These are phyloP conservation scores for Ophion obscuratus DNA, from an alignment of 2,888 invertebrate species.

Conservation along the genomic window DNA sequence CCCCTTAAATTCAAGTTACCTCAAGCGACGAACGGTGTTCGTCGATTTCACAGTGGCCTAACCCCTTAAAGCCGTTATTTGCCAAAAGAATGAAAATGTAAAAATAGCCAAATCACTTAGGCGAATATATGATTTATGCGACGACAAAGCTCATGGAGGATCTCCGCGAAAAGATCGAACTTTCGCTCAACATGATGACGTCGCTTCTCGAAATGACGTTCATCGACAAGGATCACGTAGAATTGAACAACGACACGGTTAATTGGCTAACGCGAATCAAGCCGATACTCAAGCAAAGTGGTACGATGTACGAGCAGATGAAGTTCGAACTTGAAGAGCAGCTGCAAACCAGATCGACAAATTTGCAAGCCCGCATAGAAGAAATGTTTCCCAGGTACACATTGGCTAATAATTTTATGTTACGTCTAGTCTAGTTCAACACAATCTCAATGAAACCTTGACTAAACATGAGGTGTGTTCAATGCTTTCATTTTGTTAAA, in stretches of 20 bases:
- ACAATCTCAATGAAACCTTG: too few relatives aligned
- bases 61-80: not conserved
- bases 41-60: too few relatives aligned
- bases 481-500: too few relatives aligned
- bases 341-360: slow-evolving; percentile 88
- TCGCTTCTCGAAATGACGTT: slow-evolving; percentile 91
- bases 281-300: slow-evolving; percentile 92
- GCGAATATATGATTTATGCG: slow-evolving; percentile 92
- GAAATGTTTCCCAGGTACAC: slow-evolving; percentile 88
- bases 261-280: slow-evolving; percentile 93
- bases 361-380: slow-evolving; percentile 89
- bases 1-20: too few relatives aligned
- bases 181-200: slow-evolving; percentile 88
- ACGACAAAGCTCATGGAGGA: slow-evolving; percentile 89
- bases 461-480: too few relatives aligned
- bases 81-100: not conserved
- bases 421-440: too few relatives aligned
- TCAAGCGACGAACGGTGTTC: too few relatives aligned
- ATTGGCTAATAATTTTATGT: not conserved
- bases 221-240: slow-evolving; percentile 90
- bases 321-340: slow-evolving; percentile 94
- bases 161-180: slow-evolving; percentile 89
- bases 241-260: slow-evolving; percentile 92
- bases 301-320: slow-evolving; percentile 91
- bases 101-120: slow-evolving; percentile 76